A percentile compares a stretch with the other conserved stretches of the same genome.
These are phyloP conservation scores for Euschistus heros DNA, from an alignment of 1,140 invertebrate species.

Conservation along the genomic window DNA sequence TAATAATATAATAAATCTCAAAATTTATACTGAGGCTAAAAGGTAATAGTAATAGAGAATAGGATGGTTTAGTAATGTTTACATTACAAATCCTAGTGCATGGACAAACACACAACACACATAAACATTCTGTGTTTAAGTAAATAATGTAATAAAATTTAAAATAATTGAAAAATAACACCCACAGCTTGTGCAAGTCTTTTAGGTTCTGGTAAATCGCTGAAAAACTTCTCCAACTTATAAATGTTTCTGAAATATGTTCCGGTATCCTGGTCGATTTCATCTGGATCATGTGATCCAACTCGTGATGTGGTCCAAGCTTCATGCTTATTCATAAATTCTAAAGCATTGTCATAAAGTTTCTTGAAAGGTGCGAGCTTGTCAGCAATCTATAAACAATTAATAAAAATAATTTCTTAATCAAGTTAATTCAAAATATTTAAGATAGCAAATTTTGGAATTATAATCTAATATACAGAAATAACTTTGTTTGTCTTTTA, in stretches of 20 bases:
- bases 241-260: slow-evolving; percentile 70
- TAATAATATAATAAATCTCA: too few relatives aligned
- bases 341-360: slow-evolving; percentile 76
- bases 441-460: too few relatives aligned
- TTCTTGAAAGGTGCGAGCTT: slow-evolving; percentile 62
- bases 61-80: too few relatives aligned
- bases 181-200: slow-evolving; percentile 51
- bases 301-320: slow-evolving; percentile 75
- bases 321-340: slow-evolving; percentile 74
- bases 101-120: too few relatives aligned
- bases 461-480: too few relatives aligned
- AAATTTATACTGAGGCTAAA: too few relatives aligned
- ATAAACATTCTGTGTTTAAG: too few relatives aligned
- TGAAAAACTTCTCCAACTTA: slow-evolving; percentile 81
- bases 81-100: too few relatives aligned
- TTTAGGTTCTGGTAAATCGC: slow-evolving; percentile 50
- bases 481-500: not conserved
- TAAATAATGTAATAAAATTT: too few relatives aligned
- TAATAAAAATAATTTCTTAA: too few relatives aligned
- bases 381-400: slow-evolving; percentile 29
- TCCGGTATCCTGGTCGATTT: slow-evolving; percentile 72
- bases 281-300: slow-evolving; percentile 74
- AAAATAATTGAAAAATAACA: not conserved
- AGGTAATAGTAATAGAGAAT: too few relatives aligned
- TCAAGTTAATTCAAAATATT: too few relatives aligned